Evolutionary conservation across 37 sponge, comb jelly and placozoan species (phyloP).

Genomic region (Eunapius fragilis): DNA sequence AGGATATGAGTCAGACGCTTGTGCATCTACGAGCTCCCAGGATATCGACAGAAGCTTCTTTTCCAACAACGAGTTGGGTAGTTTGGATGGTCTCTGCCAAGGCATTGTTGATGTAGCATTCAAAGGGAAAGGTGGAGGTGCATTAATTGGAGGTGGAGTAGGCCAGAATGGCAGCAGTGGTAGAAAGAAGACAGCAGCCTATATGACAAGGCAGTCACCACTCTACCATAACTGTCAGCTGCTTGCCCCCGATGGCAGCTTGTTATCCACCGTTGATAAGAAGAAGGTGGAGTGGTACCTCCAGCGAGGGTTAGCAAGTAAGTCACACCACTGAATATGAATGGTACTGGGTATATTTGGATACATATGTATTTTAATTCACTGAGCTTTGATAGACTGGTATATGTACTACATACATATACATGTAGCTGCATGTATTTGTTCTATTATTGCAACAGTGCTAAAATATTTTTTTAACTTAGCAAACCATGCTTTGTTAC

Average conservation of each 20-base stretch:
- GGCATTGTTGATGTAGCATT: constrained; percentile 47
- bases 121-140: not conserved
- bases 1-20: not conserved
- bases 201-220: constrained; percentile 46
- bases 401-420: no score
- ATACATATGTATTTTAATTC: not conserved
- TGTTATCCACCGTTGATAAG: constrained; percentile 70
- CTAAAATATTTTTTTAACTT: no score
- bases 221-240: constrained; percentile 84
- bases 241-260: constrained; percentile 79
- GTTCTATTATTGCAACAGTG: no score
- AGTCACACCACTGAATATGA: not conserved
- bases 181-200: constrained; percentile 27
- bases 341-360: not conserved
- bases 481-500: no score
- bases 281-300: constrained; percentile 87
- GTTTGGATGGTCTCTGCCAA: constrained; percentile 38
- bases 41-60: not conserved
- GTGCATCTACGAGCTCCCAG: no score
- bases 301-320: constrained; percentile 66
- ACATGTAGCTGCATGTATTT: no score
- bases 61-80: not conserved
- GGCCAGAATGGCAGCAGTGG: not conserved
- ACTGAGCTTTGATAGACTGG: no score
- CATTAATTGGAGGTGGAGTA: not conserved